phyloP scores from a whole-genome alignment of 2,113 vertebrate species.

The Circaetus cinerascens region DNA sequence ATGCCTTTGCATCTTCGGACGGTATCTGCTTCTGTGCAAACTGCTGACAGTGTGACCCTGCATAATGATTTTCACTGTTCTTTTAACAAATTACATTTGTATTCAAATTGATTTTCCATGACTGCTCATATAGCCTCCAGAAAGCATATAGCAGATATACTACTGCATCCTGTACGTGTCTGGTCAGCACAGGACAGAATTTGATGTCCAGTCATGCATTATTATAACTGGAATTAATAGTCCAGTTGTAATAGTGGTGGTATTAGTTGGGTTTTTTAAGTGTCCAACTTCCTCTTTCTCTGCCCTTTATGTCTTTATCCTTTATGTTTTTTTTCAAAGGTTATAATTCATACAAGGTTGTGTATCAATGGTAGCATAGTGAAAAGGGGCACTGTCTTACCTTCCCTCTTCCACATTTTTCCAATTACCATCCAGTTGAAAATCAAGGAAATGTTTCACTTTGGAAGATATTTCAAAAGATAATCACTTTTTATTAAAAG shows the following conservation, averaged over 20 bases:
- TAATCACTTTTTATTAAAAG: not conserved
- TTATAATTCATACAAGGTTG: not conserved
- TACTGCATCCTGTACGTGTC: not conserved
- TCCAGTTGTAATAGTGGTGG: not conserved
- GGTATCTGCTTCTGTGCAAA: not conserved
- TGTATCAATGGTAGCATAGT: not conserved
- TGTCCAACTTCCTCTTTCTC: not conserved
- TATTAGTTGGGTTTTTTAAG: not conserved
- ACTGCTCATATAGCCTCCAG: not conserved
- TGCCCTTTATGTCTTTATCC: not conserved
- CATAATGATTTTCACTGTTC: conserved; percentile 48
- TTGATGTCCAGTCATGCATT: not conserved
- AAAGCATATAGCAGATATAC: not conserved
- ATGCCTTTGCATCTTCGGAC: not conserved
- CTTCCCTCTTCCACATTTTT: not conserved
- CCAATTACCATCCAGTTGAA: not conserved
- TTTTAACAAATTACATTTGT: conserved; percentile 57
- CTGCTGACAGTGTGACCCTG: conserved; percentile 30
- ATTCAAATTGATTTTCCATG: conserved; percentile 45
- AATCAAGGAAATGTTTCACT: not conserved
- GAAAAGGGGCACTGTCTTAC: not conserved
- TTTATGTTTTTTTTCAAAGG: not conserved
- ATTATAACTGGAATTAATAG: not conserved
- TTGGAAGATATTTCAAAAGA: not conserved
- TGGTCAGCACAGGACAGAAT: not conserved